phyloP scores from a whole-genome alignment of 2,888 invertebrate genomes.

The Ophraella communa region DNA sequence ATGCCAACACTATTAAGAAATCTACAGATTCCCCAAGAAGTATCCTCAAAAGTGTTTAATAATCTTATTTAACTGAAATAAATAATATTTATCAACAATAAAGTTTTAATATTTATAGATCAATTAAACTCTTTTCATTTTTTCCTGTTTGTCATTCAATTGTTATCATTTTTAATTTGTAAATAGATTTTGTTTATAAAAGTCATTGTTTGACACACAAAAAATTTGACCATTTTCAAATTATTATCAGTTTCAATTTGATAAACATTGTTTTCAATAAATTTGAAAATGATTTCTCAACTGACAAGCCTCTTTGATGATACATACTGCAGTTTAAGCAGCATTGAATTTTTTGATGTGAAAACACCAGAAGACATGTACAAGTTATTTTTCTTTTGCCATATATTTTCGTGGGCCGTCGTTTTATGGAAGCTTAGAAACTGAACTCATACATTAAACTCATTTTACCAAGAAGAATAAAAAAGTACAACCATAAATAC shows the following conservation, averaged over 20 bases:
- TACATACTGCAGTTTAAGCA: slow-evolving; percentile 32
- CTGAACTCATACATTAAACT: slow-evolving; percentile 20
- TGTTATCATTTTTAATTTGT: too few species aligned
- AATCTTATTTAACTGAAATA: slow-evolving; percentile 12
- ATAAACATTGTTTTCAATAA: neutral
- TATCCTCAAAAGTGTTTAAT: slow-evolving; percentile 24
- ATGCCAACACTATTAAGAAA: slow-evolving; percentile 58
- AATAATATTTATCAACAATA: slow-evolving; percentile 2
- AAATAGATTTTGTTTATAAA: too few species aligned
- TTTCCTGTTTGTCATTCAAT: too few species aligned
- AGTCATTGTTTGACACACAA: neutral
- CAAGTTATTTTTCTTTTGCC: slow-evolving; percentile 49
- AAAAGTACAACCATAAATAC: too few species aligned
- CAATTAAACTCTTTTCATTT: too few species aligned
- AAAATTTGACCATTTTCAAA: neutral
- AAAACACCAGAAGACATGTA: slow-evolving; percentile 48
- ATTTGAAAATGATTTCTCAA: slow-evolving; percentile 40
- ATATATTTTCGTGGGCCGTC: slow-evolving; percentile 48
- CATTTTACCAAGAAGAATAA: too few species aligned
- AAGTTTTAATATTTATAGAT: neutral
- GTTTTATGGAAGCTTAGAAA: slow-evolving; percentile 45
- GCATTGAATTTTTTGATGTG: slow-evolving; percentile 44
- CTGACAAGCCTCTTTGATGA: slow-evolving; percentile 38
- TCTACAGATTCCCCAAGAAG: slow-evolving; percentile 31
- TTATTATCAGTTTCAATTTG: neutral